Percentiles rank a stretch among this genome's conserved stretches.
phyloP scores from a whole-genome alignment of 2,113 vertebrate genomes.

The Eulemur macaco region DNA sequence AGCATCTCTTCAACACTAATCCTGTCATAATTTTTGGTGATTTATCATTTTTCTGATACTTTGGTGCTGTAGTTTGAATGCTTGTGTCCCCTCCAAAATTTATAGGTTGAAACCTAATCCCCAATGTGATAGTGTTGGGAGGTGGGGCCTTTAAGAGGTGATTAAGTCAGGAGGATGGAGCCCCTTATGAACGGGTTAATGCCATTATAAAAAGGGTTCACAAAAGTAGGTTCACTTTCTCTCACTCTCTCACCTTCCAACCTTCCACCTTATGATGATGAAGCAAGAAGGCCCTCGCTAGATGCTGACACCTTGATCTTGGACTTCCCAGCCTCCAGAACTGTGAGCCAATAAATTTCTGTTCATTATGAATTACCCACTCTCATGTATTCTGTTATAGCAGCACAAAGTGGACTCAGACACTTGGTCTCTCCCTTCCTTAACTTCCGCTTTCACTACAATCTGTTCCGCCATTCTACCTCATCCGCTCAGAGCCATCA shows the following conservation, averaged over 20 bases:
- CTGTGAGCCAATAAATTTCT: background rate
- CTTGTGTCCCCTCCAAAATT: background rate
- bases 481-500: background rate
- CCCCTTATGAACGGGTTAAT: background rate
- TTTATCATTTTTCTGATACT: background rate
- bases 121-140: background rate
- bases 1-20: background rate
- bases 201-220: background rate
- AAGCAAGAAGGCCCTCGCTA: background rate
- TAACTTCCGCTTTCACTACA: background rate
- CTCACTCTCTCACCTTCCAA: background rate
- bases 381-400: background rate
- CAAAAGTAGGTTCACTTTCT: background rate
- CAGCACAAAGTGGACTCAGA: background rate
- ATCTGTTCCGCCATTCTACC: background rate
- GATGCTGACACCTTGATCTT: background rate
- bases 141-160: background rate
- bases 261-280: background rate
- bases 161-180: background rate
- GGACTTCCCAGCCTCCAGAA: background rate
- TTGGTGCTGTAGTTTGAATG: background rate
- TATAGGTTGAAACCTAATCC: background rate
- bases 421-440: background rate
- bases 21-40: conserved; percentile 15
- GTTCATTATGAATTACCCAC: background rate